Evolutionary conservation across 2,888 invertebrate species (phyloP).

Genomic region (Cheilosia vulpina): DNA sequence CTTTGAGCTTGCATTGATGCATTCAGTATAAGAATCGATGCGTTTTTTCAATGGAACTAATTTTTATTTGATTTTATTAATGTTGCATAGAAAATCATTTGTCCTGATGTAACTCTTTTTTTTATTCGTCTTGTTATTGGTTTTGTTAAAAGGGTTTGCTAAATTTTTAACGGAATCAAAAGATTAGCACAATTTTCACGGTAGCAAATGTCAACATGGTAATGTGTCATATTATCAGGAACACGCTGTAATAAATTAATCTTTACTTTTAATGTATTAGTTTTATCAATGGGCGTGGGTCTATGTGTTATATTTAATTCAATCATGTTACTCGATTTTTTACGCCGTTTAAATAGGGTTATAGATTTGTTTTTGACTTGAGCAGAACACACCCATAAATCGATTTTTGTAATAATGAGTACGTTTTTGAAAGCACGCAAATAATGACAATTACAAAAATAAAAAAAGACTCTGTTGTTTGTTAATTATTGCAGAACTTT

Average conservation of each 20-base stretch:
- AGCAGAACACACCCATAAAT: no score
- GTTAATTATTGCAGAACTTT: no score
- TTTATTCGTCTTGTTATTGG: neutral
- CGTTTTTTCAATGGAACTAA: constrained; percentile 63
- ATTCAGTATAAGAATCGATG: constrained; percentile 18
- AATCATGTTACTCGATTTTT: constrained; percentile 24
- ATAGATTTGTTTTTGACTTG: neutral
- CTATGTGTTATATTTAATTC: constrained; percentile 41
- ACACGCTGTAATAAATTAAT: constrained; percentile 31
- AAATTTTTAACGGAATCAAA: constrained; percentile 30
- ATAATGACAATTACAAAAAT: no score
- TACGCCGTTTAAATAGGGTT: constrained; percentile 26
- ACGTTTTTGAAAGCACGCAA: no score
- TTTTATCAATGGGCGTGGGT: constrained; percentile 46
- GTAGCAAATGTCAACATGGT: constrained; percentile 60
- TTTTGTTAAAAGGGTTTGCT: constrained; percentile 53
- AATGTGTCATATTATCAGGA: constrained; percentile 56
- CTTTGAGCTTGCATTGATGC: constrained; percentile 7
- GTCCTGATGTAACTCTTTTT: constrained; percentile 38
- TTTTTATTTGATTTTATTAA: constrained; percentile 73
- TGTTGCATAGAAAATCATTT: constrained; percentile 44
- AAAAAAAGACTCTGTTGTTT: no score
- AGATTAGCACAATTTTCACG: constrained; percentile 62
- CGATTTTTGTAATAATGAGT: no score
- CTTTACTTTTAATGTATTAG: constrained; percentile 46